Percentiles rank a stretch among this genome's conserved stretches.
phyloP scores from a whole-genome alignment of 2,797 vertebrate species.

The Sparidentex hasta region DNA sequence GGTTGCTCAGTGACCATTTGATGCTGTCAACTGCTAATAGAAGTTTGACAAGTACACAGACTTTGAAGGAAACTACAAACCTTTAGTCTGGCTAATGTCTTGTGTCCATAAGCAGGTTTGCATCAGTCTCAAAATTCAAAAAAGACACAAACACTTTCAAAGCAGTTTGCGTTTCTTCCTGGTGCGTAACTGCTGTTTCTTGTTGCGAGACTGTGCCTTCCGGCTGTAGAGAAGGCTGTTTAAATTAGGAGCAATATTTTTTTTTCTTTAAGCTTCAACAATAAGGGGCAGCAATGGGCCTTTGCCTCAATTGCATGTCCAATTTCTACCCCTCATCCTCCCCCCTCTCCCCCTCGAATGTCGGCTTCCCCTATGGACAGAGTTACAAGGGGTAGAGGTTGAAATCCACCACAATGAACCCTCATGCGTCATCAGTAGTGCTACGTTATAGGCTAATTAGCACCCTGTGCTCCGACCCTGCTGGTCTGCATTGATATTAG shows the following conservation, averaged over 20 bases:
- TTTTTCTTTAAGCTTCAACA: conserved; percentile 1
- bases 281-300: not conserved
- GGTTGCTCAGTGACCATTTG: conserved; percentile 28
- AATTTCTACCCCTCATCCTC: too few species aligned
- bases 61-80: conserved; percentile 33
- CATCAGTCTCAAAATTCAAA: conserved; percentile 34
- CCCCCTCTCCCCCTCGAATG: too few species aligned
- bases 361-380: too few species aligned
- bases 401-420: too few species aligned
- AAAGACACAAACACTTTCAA: conserved; percentile 12
- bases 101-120: conserved; percentile 41
- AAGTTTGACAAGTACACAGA: conserved; percentile 44
- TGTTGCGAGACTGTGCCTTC: not conserved
- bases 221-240: not conserved
- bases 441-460: too few species aligned
- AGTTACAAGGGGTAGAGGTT: too few species aligned
- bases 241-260: not conserved
- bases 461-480: too few species aligned
- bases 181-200: conserved; percentile 17
- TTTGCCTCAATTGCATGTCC: not conserved
- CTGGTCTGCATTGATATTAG: too few species aligned
- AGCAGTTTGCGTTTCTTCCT: conserved; percentile 11
- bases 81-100: conserved; percentile 46
- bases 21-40: conserved; percentile 29
- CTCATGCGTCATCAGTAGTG: too few species aligned